phyloP scores from a whole-genome alignment of 1,140 invertebrate species.

The Drosophila triauraria region DNA sequence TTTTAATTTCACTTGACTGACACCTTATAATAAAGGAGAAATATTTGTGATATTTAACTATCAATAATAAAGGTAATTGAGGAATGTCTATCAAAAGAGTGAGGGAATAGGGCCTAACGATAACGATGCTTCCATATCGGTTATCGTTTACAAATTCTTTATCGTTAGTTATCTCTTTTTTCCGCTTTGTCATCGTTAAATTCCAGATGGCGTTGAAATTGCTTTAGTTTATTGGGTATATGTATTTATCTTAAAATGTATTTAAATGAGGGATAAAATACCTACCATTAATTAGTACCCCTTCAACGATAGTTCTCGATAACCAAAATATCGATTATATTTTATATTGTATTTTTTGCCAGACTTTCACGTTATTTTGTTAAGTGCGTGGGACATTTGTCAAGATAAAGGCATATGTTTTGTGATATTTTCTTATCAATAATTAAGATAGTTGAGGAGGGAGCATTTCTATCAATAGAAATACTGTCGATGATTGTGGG shows the following conservation, averaged over 20 bases:
- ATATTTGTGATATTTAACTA: too few species aligned
- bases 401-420: conserved; percentile 8
- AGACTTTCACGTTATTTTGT: not conserved
- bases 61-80: too few species aligned
- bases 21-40: too few species aligned
- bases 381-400: not conserved
- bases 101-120: not conserved
- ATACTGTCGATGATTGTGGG: not conserved
- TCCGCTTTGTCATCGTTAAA: too few species aligned
- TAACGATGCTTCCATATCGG: not conserved
- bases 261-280: too few species aligned
- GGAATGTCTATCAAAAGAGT: too few species aligned
- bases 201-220: too few species aligned
- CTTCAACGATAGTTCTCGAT: not conserved
- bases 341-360: not conserved
- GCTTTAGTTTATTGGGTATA: too few species aligned
- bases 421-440: conserved; percentile 7
- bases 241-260: not conserved
- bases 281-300: too few species aligned
- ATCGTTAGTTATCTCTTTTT: too few species aligned
- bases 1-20: too few species aligned
- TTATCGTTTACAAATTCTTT: not conserved
- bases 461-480: not conserved
- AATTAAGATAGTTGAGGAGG: not conserved
- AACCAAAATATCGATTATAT: not conserved